These are phyloP conservation scores for Melozone crissalis DNA, from an alignment of 2,113 vertebrate species.

Conservation along the genomic window DNA sequence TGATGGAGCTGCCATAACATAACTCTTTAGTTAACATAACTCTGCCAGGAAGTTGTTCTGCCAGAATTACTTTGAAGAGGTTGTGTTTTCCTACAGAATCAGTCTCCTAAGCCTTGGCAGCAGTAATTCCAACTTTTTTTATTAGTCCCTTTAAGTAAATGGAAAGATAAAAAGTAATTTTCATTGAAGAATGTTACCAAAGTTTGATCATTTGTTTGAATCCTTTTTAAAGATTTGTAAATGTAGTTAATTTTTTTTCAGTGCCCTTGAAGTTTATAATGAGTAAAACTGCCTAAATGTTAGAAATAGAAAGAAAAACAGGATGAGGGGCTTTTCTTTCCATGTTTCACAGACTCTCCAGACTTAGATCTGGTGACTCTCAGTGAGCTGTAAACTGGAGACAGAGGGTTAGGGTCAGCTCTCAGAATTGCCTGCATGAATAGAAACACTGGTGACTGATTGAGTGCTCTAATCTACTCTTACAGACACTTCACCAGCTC, in stretches of 20 bases:
- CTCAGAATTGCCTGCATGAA: neutral
- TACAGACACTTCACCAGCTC: neutral
- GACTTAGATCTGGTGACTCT: neutral
- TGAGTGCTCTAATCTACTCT: neutral
- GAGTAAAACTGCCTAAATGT: neutral
- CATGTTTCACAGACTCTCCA: neutral
- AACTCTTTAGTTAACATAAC: neutral
- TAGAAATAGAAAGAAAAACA: neutral
- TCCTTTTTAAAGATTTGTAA: neutral
- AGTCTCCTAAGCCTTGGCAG: neutral
- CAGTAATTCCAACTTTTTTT: neutral
- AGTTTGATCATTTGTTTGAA: neutral
- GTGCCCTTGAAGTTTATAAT: neutral
- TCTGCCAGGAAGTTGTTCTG: neutral
- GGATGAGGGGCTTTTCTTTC: accelerated
- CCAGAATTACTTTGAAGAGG: neutral
- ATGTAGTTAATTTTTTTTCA: neutral
- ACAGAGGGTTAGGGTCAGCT: neutral
- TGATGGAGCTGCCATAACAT: neutral
- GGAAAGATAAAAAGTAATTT: neutral
- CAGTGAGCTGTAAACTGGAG: neutral
- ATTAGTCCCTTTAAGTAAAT: neutral
- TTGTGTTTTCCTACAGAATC: neutral
- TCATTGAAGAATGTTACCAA: neutral
- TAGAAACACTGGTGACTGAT: neutral